Conservation (phyloP, 2,797 vertebrate genomes). For the Carapus acus region DNA sequence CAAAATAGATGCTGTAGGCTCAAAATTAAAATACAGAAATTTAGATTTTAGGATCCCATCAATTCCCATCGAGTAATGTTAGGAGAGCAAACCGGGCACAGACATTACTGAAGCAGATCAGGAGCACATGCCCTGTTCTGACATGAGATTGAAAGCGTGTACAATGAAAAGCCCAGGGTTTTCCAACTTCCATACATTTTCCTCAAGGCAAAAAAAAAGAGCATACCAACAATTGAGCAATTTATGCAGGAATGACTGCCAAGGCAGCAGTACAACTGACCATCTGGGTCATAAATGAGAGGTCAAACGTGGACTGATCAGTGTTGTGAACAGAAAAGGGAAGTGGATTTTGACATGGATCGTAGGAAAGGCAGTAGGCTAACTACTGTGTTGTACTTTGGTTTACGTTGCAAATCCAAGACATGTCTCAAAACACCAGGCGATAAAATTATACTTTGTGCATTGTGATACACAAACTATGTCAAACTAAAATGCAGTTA, state of each 20-base stretch:
- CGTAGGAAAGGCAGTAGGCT: constrained; percentile 48
- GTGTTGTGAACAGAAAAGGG: constrained; percentile 38
- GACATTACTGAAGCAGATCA: constrained; percentile 64
- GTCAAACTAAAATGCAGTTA: constrained; percentile 10
- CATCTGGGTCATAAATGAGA: constrained; percentile 26
- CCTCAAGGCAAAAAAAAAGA: constrained; percentile 28
- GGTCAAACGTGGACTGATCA: constrained; percentile 13
- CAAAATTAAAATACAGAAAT: constrained; percentile 72
- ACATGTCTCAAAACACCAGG: no score
- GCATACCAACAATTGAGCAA: constrained; percentile 52
- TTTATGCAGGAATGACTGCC: constrained; percentile 52
- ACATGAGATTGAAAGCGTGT: constrained; percentile 46
- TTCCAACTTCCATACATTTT: constrained; percentile 52
- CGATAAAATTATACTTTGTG: no score
- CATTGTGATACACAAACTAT: no score
- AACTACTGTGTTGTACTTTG: constrained; percentile 65
- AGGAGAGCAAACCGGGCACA: constrained; percentile 68
- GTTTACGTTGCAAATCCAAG: constrained; percentile 56
- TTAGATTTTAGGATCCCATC: constrained; percentile 65
- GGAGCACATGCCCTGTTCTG: constrained; percentile 66
- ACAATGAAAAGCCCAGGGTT: constrained; percentile 63
- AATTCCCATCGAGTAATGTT: constrained; percentile 71
- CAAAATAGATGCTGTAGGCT: constrained; percentile 70
- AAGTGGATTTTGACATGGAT: constrained; percentile 29
- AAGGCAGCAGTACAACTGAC: constrained; percentile 51